phyloP scores from a whole-genome alignment of 2,113 vertebrate species.

The Pelecanus crispus region DNA sequence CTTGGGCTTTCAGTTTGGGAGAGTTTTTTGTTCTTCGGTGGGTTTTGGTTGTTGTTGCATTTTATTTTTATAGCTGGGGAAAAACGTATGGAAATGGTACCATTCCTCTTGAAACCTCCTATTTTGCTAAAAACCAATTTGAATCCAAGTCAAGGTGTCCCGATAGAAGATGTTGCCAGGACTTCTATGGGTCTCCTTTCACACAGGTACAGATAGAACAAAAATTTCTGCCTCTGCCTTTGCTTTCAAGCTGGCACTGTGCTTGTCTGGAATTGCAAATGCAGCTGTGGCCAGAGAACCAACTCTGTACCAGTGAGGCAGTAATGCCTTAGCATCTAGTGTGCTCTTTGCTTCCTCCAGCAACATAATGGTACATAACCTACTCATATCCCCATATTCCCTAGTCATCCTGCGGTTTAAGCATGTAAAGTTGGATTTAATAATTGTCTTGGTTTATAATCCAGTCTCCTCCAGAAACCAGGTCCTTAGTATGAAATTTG shows the following conservation, averaged over 20 bases:
- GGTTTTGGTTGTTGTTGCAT: neutral
- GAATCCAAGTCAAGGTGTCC: neutral
- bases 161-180: neutral
- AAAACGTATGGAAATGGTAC: fast-evolving
- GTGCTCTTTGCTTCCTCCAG: neutral
- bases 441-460: neutral
- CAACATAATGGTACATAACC: neutral
- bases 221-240: neutral
- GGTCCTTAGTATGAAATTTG: neutral
- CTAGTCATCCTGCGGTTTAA: neutral
- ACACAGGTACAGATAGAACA: neutral
- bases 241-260: neutral
- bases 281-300: neutral
- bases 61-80: neutral
- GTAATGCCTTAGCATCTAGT: neutral
- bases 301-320: neutral
- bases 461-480: neutral
- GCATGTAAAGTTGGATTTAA: neutral
- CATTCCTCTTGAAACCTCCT: neutral
- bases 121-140: neutral
- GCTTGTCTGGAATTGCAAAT: neutral
- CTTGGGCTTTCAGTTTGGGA: neutral
- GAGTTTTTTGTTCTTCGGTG: neutral
- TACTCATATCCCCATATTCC: neutral
- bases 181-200: neutral